Conservation (phyloP, 2,797 vertebrate genomes). For the Mormyrops attenuatus region DNA sequence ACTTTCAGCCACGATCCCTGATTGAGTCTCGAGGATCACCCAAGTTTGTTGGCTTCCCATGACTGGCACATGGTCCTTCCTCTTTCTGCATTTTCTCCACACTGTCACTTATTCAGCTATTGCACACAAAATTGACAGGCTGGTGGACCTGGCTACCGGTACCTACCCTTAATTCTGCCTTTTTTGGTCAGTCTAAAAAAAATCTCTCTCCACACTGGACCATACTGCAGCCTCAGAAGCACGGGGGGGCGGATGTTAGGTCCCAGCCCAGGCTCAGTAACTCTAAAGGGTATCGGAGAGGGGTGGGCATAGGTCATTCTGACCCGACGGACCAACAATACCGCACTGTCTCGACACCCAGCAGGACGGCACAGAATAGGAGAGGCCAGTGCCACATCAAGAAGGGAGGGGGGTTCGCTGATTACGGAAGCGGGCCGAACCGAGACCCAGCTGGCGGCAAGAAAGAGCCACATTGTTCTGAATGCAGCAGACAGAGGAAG, state of each 20-base stretch:
- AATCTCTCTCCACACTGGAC: background rate
- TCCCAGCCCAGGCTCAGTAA: constrained; percentile 5
- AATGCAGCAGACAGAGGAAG: background rate
- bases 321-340: constrained; percentile 41
- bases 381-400: constrained; percentile 25
- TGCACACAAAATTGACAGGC: background rate
- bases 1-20: background rate
- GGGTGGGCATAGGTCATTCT: constrained; percentile 15
- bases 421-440: background rate
- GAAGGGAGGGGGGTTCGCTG: background rate
- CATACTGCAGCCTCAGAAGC: background rate
- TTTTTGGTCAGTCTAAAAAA: background rate
- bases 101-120: background rate
- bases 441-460: background rate
- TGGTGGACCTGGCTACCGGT: background rate
- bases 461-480: background rate
- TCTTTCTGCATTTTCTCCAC: background rate
- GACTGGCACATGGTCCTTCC: background rate
- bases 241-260: background rate
- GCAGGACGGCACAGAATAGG: constrained; percentile 11
- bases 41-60: background rate
- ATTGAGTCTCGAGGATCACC: background rate
- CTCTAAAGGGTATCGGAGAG: background rate
- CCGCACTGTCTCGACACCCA: constrained; percentile 49
- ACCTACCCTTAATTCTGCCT: background rate